Conservation (phyloP, 37 sponge, comb jelly and placozoan genomes). For the Amphimedon queenslandica region DNA sequence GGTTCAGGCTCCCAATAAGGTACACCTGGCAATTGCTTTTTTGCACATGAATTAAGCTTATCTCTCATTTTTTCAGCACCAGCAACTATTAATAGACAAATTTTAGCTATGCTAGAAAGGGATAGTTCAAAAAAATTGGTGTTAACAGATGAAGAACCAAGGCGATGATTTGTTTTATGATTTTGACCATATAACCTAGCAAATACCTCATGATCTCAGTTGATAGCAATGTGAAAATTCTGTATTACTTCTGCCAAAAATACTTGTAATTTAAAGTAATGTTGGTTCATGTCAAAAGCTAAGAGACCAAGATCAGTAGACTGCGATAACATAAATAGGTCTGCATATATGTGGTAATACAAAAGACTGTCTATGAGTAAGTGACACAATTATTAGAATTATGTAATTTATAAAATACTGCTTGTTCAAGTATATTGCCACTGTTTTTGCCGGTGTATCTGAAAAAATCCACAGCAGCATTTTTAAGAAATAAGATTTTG, state of each 20-base stretch:
- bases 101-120: not conserved
- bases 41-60: slow-evolving; percentile 31
- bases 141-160: not conserved
- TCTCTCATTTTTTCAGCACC: slow-evolving; percentile 37
- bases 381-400: not conserved
- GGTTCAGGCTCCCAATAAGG: slow-evolving; percentile 43
- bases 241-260: slow-evolving; percentile 29
- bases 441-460: slow-evolving; percentile 24
- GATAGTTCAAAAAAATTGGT: slow-evolving; percentile 11
- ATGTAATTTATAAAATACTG: not conserved
- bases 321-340: slow-evolving; percentile 18
- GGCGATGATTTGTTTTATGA: slow-evolving; percentile 17
- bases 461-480: slow-evolving; percentile 38
- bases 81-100: not conserved
- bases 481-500: slow-evolving; percentile 24
- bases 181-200: slow-evolving; percentile 13
- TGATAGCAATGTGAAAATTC: slow-evolving; percentile 2
- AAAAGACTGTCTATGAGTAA: not conserved
- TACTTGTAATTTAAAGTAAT: not conserved
- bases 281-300: too few species aligned
- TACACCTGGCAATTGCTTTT: slow-evolving; percentile 37
- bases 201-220: slow-evolving; percentile 18
- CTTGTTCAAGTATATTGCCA: slow-evolving; percentile 10
- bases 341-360: slow-evolving; percentile 24
- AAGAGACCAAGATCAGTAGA: slow-evolving; percentile 6